phyloP scores from a whole-genome alignment of 2,113 vertebrate genomes.

The Calonectris borealis region DNA sequence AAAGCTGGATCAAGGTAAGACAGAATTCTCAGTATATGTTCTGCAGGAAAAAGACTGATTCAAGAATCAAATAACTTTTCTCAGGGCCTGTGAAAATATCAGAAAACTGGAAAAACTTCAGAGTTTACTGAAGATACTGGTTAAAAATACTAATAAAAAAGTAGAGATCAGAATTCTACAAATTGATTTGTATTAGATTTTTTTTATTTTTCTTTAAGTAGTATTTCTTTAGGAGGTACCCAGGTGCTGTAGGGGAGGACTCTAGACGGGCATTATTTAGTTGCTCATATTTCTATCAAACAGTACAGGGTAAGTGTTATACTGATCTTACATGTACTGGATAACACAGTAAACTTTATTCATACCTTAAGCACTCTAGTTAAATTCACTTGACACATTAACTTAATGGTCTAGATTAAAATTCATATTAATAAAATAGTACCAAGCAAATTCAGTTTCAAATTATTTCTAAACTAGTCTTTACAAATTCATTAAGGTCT shows the following conservation, averaged over 20 bases:
- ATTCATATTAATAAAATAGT: background rate
- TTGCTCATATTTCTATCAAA: background rate
- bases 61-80: background rate
- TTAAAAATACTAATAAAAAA: background rate
- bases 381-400: background rate
- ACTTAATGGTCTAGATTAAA: background rate
- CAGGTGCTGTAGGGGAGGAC: background rate
- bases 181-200: background rate
- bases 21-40: background rate
- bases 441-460: background rate
- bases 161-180: background rate
- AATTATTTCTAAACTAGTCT: background rate
- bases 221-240: background rate
- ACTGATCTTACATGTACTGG: background rate
- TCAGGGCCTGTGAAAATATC: background rate
- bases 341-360: background rate
- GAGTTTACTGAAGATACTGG: background rate
- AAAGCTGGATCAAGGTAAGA: background rate
- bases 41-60: background rate
- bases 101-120: background rate
- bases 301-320: background rate
- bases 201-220: background rate
- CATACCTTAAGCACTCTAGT: background rate
- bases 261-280: background rate
- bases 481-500: background rate